Evolutionary conservation across 2,113 vertebrate species (phyloP), one percentile per base, ranked within the genome.

Genomic region (Rousettus leschenaultii): DNA sequence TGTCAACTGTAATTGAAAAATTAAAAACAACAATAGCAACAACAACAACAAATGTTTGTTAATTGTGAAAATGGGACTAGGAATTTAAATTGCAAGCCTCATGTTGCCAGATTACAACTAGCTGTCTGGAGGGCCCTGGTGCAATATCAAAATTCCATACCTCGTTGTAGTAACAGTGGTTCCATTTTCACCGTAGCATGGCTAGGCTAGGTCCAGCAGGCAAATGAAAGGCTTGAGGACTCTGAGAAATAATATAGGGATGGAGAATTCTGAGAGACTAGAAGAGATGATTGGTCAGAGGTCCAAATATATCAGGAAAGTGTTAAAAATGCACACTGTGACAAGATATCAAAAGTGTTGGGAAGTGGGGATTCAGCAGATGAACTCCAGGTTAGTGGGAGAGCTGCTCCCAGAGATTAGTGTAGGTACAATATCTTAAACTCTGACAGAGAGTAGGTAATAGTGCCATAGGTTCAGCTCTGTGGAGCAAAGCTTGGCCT

Each of bases 71-170:
- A 78, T 3, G 10, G 30, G 33, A 71, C 18, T 57, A 30, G 2
- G 12, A 74, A 55, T 51, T 66, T 77, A 91, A 85, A 87, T 38
- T 35, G 88, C 43, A 71, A 82, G 63, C 4, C 33, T 91, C 26
- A 10, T 70, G 28, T 40, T 66, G 19, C 19, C 30, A 88, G 53
- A 55, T n/a, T 40, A 61, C 48, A 80, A 1, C 12, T 63, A 66
- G 7, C 26, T 45, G 6, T 13, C 2, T 10, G 5, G 24, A 63
- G 40, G 53, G 28, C 1, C 6, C 0, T 16, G 14, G 3, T n/a
- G 10, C 6, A 5, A 22, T 2, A 30, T 19, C 12, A 33, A 57
- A 33, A 28, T 15, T 83, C 35, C 82, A 21, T 3, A 38, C 53
- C 33, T 71, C 10, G 1, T 30, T 24, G 15, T 3, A 63, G 12